Evolutionary conservation across 1,140 invertebrate species (phyloP).

Genomic region (Artemia franciscana): DNA sequence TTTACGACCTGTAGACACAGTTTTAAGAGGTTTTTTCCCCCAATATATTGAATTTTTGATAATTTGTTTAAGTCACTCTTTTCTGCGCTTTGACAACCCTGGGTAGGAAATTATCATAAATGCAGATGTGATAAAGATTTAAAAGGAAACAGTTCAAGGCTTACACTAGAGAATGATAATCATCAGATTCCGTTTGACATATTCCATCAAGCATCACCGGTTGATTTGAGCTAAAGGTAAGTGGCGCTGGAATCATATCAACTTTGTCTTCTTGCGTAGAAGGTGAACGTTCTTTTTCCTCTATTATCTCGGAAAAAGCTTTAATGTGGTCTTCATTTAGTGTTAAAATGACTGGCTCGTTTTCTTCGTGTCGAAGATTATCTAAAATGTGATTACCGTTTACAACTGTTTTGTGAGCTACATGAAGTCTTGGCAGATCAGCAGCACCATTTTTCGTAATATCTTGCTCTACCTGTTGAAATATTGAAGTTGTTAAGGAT

Average conservation of each 20-base stretch:
- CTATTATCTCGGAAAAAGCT: neutral
- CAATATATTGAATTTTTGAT: no score
- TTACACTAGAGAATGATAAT: neutral
- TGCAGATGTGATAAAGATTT: no score
- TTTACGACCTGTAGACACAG: no score
- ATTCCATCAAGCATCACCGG: neutral
- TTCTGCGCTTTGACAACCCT: no score
- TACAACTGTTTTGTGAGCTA: no score
- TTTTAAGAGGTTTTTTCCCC: no score
- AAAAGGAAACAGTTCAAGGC: no score
- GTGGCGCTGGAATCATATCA: neutral
- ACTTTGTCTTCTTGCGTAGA: neutral
- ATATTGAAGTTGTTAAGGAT: neutral
- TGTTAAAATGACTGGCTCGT: neutral
- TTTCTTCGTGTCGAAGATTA: no score
- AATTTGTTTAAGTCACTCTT: no score
- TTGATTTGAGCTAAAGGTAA: neutral
- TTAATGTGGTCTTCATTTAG: neutral
- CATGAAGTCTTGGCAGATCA: neutral
- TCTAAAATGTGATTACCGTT: no score
- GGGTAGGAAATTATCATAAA: no score
- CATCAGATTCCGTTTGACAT: neutral
- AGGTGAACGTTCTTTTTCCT: neutral
- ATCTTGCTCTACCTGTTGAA: neutral
- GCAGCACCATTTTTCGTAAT: neutral